Evolutionary conservation across 2,888 invertebrate genomes (phyloP).

Genomic region (Alloscopus bannaensis): DNA sequence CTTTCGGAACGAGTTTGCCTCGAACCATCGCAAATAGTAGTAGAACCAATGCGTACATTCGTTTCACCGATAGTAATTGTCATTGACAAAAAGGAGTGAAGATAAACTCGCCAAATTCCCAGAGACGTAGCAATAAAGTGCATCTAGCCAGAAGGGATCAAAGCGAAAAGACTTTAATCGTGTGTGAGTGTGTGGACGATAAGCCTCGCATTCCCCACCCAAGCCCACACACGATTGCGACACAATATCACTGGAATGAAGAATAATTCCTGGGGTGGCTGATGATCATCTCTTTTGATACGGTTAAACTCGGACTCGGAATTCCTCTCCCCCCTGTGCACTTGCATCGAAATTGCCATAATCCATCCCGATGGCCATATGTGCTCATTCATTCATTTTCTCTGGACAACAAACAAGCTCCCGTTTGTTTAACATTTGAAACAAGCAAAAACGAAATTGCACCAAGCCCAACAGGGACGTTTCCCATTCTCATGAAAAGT

Average conservation of each 20-base stretch:
- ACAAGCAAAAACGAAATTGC: neutral
- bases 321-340: too few relatives aligned
- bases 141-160: slow-evolving; percentile 20
- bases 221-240: neutral
- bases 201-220: too few relatives aligned
- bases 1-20: too few relatives aligned
- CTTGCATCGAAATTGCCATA: neutral
- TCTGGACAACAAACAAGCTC: slow-evolving; percentile 1
- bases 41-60: too few relatives aligned
- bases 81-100: neutral
- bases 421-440: neutral
- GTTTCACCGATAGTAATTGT: neutral
- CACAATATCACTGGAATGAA: neutral
- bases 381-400: neutral
- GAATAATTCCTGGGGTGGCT: too few relatives aligned
- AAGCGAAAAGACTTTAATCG: neutral
- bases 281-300: too few relatives aligned
- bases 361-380: slow-evolving; percentile 12
- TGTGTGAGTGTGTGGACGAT: slow-evolving; percentile 6
- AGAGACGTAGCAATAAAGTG: neutral
- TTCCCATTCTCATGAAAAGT: neutral
- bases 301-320: too few relatives aligned
- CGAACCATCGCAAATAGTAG: too few relatives aligned
- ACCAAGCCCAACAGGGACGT: neutral
- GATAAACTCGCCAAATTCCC: slow-evolving; percentile 1